Evolutionary conservation across 2,113 vertebrate genomes (phyloP).

Genomic region (Myanophis thanlyinensis): DNA sequence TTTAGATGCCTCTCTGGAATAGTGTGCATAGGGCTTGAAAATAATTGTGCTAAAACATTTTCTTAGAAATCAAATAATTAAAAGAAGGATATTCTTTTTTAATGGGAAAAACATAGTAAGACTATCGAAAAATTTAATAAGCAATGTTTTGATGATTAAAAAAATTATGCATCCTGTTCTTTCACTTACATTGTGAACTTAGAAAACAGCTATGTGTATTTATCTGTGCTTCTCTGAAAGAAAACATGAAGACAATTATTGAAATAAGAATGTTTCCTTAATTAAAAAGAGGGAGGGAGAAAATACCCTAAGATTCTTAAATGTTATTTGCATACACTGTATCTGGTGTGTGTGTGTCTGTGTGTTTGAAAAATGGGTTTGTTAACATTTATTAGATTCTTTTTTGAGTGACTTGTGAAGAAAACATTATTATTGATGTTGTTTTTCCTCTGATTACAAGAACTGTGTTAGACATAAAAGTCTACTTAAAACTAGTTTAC

Average conservation of each 20-base stretch:
- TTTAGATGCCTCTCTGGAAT: not conserved
- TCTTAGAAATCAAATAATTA: not conserved
- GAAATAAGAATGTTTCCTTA: conserved; percentile 28
- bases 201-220: not conserved
- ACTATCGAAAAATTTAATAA: not conserved
- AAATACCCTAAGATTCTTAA: conserved; percentile 69
- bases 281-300: conserved; percentile 29
- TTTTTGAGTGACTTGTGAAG: conserved; percentile 76
- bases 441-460: conserved; percentile 77
- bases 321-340: conserved; percentile 59
- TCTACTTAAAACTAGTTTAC: conserved; percentile 79
- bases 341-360: conserved; percentile 38
- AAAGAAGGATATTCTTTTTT: not conserved
- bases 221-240: not conserved
- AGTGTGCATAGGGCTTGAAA: not conserved
- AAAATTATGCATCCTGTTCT: not conserved
- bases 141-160: conserved; percentile 35
- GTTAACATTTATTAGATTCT: conserved; percentile 75
- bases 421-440: conserved; percentile 77
- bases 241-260: not conserved
- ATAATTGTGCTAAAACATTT: not conserved
- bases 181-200: not conserved
- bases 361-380: conserved; percentile 28
- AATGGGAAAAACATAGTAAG: not conserved
- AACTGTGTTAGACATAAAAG: conserved; percentile 75